These are phyloP conservation scores for Notarius lentiginosus DNA, from an alignment of 2,113 vertebrate genomes.

Conservation along the genomic window DNA sequence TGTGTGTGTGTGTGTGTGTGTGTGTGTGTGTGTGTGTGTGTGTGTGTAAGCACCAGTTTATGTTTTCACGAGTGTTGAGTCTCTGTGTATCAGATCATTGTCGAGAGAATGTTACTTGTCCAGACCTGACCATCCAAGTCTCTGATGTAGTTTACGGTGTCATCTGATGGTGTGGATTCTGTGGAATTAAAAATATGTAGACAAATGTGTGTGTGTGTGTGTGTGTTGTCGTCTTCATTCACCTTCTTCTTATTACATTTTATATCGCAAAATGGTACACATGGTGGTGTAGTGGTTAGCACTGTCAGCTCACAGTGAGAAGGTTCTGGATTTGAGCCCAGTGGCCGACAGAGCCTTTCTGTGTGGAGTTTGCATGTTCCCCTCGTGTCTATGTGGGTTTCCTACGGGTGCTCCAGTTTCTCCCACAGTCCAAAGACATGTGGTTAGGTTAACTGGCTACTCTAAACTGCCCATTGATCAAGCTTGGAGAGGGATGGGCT, in stretches of 20 bases:
- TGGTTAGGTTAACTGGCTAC: too few species aligned
- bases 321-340: too few species aligned
- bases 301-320: too few species aligned
- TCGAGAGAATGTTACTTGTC: slow-evolving; percentile 45
- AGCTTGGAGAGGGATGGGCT: too few species aligned
- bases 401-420: too few species aligned
- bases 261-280: not conserved
- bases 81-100: slow-evolving; percentile 24
- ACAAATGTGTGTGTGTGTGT: not conserved
- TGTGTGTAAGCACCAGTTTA: slow-evolving; percentile 20
- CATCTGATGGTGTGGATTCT: slow-evolving; percentile 63
- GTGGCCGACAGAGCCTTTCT: too few species aligned
- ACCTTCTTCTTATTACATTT: not conserved
- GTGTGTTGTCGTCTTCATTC: not conserved
- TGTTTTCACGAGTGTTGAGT: slow-evolving; percentile 31
- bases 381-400: too few species aligned
- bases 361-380: too few species aligned
- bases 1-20: slow-evolving; percentile 36
- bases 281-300: too few species aligned
- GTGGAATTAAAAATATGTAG: slow-evolving; percentile 59
- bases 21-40: too few species aligned
- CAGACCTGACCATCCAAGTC: slow-evolving; percentile 32
- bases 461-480: too few species aligned
- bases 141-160: slow-evolving; percentile 50
- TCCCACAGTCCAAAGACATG: too few species aligned